Percentiles rank a stretch among this genome's conserved stretches.
Conservation (phyloP, 2,888 invertebrate genomes). For the Epinotia bilunana region DNA sequence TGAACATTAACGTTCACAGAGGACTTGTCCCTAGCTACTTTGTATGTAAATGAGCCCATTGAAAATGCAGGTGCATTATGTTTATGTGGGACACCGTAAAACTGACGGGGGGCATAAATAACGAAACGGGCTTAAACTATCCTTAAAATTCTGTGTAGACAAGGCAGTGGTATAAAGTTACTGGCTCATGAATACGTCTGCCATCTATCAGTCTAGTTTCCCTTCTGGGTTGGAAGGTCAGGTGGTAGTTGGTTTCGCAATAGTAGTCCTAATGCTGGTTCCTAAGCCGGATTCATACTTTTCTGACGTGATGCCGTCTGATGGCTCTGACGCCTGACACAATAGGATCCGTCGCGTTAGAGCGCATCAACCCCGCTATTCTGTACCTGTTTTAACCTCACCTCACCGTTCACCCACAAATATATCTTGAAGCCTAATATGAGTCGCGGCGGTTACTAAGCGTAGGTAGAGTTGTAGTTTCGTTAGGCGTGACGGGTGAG, state of each 20-base stretch:
- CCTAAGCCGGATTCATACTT: too few species aligned
- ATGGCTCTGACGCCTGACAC: too few species aligned
- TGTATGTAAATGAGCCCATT: slow-evolving; percentile 74
- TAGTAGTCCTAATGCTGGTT: too few species aligned
- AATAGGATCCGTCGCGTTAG: too few species aligned
- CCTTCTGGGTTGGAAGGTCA: not conserved
- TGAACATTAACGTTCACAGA: slow-evolving; percentile 68
- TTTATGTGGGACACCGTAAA: slow-evolving; percentile 51
- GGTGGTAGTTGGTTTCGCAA: not conserved
- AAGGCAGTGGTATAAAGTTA: not conserved
- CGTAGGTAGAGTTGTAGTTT: too few species aligned
- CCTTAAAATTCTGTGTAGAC: not conserved
- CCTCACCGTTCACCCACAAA: too few species aligned
- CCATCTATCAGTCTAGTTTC: not conserved
- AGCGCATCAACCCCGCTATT: too few species aligned
- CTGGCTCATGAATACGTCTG: not conserved
- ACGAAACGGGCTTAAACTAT: slow-evolving; percentile 3
- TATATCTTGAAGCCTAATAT: too few species aligned
- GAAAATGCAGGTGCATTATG: slow-evolving; percentile 64
- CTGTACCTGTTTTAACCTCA: too few species aligned
- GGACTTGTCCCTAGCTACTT: slow-evolving; percentile 68
- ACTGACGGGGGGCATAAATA: slow-evolving; percentile 32
- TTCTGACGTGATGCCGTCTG: too few species aligned
- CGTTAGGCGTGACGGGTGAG: too few species aligned
- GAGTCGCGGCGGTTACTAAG: too few species aligned